Evolutionary conservation across 2,888 invertebrate species (phyloP), one percentile per base, ranked within the genome.

Genomic region (Alloscopus bannaensis): DNA sequence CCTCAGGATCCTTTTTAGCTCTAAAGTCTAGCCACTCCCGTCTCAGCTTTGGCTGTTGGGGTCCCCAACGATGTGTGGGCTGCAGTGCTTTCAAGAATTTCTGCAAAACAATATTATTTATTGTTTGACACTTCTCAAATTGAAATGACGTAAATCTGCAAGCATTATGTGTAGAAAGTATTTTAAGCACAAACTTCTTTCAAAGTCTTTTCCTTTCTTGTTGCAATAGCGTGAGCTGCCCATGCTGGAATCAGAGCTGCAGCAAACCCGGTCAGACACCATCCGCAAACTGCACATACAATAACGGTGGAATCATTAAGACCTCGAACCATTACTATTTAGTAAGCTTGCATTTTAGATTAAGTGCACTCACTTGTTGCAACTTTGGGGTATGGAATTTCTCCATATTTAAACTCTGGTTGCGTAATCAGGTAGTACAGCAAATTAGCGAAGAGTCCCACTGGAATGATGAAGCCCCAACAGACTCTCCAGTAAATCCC

Each of bases 401-500:
- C 28, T 1, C 29, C 45, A 13, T 16, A 64, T 0, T 3, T 55
- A 16, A 28, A 65, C n/a, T 40, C 55, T 2, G 28, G 28, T 4
- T 64, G 52, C 0, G 29, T 1, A 11, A 73, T 45, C 40, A 73
- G 18, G 18, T 73, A 73, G 11, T 73, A 73, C 1, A 73, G 20
- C 26, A 73, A 16, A 20, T 29, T 70, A 0, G 31, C 70, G 1
- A 70, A 24, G 1, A 70, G 42, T 6, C 71, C 71, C 4, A 71
- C 20, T 1, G 71, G 60, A 0, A 94, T 93, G 47, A 94, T 87
- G 4, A 94, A 42, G 0, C 91, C 91, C 95, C 95, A 96, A 84
- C 94, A 94, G 36, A 93, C 83, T 80, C 94, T 91, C 95, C 95
- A 95, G 87, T 94, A 95, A 42, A 91, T 86, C 87, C 92, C 91